Evolutionary conservation across 2,797 vertebrate genomes (phyloP).

Genomic region (Nannoperca obscura): DNA sequence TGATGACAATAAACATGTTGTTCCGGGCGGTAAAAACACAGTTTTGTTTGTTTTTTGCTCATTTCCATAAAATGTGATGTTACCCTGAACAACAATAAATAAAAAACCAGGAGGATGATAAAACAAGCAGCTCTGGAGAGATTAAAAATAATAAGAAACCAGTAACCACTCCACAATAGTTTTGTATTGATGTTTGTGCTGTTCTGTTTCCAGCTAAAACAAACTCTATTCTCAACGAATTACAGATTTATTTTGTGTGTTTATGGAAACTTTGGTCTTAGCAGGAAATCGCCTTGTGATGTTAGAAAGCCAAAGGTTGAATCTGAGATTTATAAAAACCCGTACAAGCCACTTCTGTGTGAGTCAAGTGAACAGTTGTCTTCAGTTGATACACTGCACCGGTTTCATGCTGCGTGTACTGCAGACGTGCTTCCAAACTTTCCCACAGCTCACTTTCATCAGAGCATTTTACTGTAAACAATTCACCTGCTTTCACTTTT

Average conservation of each 20-base stretch:
- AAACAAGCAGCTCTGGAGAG: not conserved
- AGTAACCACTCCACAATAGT: not conserved
- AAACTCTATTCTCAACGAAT: not conserved
- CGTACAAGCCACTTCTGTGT: rapidly evolving
- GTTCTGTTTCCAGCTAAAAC: not conserved
- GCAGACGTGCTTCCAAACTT: not conserved
- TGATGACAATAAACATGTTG: not conserved
- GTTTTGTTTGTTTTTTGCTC: constrained; percentile 12
- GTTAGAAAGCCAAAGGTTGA: not conserved
- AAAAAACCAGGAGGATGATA: not conserved
- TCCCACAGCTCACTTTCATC: not conserved
- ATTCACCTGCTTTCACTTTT: not conserved
- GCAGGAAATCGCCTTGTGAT: constrained; percentile 11
- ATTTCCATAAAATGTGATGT: constrained; percentile 6
- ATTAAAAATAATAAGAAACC: not conserved
- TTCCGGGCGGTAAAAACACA: not conserved
- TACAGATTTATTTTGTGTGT: not conserved
- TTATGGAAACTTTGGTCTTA: constrained; percentile 19
- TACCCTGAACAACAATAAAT: not conserved
- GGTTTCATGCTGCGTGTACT: not conserved
- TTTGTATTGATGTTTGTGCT: not conserved
- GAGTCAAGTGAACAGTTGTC: not conserved
- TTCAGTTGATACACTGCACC: not conserved
- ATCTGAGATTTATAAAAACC: not conserved
- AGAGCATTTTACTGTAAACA: not conserved